These are phyloP conservation scores for Sylvietta virens DNA, from an alignment of 2,113 vertebrate species.

Conservation along the genomic window DNA sequence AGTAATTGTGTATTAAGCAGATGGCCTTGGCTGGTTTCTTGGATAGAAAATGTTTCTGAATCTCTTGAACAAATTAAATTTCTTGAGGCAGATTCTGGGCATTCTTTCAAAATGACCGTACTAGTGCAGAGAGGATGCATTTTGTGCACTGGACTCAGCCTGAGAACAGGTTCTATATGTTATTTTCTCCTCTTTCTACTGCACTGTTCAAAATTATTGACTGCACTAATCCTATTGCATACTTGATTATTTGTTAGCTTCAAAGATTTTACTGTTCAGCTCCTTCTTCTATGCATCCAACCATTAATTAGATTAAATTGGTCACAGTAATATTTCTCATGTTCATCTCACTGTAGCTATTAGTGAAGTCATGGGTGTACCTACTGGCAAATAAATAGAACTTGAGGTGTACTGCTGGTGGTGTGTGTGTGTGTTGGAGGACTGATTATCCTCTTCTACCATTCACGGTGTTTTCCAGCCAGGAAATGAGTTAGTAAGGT, in stretches of 20 bases:
- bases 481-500: background rate
- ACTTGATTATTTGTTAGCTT: background rate
- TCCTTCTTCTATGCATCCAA: background rate
- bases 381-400: background rate
- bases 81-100: background rate
- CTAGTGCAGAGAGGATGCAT: background rate
- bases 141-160: background rate
- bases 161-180: background rate
- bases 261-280: background rate
- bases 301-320: background rate
- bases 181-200: background rate
- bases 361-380: background rate
- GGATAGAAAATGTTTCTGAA: background rate
- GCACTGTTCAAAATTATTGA: too few species aligned
- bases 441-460: background rate
- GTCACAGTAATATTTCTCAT: background rate
- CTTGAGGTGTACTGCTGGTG: background rate
- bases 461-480: background rate
- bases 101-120: background rate
- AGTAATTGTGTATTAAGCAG: background rate
- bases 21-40: background rate
- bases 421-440: background rate
- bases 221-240: background rate
- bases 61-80: background rate
- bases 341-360: background rate